A percentile compares a stretch with the other conserved stretches of the same genome.
Conservation (phyloP, 2,888 invertebrate genomes). For the Lamellibrachia columna region DNA sequence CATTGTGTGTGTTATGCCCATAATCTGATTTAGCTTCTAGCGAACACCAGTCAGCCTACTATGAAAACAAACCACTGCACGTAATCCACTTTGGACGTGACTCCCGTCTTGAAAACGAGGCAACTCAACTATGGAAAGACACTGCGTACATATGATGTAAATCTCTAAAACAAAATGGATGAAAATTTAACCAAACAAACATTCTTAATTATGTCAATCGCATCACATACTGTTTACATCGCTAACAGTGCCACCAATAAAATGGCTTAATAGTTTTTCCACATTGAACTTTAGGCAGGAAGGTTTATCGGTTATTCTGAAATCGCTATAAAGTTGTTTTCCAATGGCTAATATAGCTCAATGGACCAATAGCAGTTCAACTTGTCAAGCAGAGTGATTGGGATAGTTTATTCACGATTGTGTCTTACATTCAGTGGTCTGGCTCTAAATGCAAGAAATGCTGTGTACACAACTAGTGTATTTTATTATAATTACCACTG, state of each 20-base stretch:
- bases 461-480: neutral
- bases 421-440: neutral
- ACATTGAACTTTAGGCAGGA: no score
- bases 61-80: neutral
- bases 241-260: no score
- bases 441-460: neutral
- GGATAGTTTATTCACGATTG: no score
- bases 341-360: no score
- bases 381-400: no score
- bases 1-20: conserved; percentile 1
- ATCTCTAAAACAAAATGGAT: neutral
- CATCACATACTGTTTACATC: no score
- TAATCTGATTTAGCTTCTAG: neutral
- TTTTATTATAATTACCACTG: neutral
- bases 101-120: neutral
- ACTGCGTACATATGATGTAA: neutral
- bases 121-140: neutral
- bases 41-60: neutral
- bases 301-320: no score
- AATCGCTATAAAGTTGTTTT: no score
- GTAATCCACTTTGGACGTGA: neutral
- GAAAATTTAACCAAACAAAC: no score
- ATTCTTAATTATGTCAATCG: no score
- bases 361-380: no score
- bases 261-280: no score